phyloP scores from a whole-genome alignment of 37 sponge, comb jelly and placozoan genomes.

The Eunapius fragilis region DNA sequence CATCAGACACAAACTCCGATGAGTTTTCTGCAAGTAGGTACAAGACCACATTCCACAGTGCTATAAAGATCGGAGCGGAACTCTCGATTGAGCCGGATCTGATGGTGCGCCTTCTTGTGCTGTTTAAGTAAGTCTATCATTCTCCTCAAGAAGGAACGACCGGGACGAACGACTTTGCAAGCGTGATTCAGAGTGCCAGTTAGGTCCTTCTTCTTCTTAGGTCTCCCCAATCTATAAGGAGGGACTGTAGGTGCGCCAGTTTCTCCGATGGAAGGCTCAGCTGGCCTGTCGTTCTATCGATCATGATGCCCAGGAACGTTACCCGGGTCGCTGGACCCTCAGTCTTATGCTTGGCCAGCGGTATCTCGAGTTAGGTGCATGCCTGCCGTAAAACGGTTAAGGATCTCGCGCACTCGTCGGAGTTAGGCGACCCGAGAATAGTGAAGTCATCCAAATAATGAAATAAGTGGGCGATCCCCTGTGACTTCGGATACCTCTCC shows the following conservation, averaged over 20 bases:
- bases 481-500: not conserved
- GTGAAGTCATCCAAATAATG: constrained; percentile 46
- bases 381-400: not conserved
- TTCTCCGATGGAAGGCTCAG: constrained; percentile 44
- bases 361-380: constrained; percentile 22
- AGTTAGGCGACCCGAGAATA: not conserved
- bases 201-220: constrained; percentile 2
- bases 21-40: not conserved
- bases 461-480: constrained; percentile 9
- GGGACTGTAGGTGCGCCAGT: not conserved
- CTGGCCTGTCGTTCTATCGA: constrained; percentile 10
- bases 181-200: constrained; percentile 38
- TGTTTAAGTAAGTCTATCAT: no score
- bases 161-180: constrained; percentile 29
- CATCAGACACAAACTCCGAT: not conserved
- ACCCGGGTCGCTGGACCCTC: constrained; percentile 34
- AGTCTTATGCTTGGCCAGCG: constrained; percentile 35
- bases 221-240: constrained; percentile 1
- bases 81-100: constrained; percentile 5
- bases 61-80: constrained; percentile 7
- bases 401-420: not conserved
- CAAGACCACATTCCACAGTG: constrained; percentile 13
- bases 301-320: constrained; percentile 33
- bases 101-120: not conserved
- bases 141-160: constrained; percentile 13